Evolutionary conservation across 2,113 vertebrate genomes (phyloP).

Genomic region (Myiozetetes cayanensis): DNA sequence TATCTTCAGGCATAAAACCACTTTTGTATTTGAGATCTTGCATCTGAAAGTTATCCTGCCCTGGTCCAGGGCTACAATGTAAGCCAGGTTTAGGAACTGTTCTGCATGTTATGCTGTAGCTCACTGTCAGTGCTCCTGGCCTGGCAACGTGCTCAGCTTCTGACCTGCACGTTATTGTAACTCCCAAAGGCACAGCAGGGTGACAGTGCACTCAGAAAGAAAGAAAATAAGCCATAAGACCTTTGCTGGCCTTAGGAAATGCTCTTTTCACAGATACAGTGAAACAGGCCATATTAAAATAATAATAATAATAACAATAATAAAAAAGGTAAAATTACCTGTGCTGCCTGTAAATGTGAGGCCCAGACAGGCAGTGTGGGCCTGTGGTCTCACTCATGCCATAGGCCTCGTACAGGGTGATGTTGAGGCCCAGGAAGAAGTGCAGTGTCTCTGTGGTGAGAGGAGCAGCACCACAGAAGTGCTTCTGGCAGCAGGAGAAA

Average conservation of each 20-base stretch:
- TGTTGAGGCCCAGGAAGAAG: constrained; percentile 87
- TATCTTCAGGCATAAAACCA: neutral
- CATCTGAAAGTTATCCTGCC: neutral
- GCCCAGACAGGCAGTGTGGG: constrained; percentile 86
- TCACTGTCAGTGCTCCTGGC: neutral
- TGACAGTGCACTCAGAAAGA: neutral
- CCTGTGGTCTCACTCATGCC: constrained; percentile 90
- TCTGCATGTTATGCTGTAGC: neutral
- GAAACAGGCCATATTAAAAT: neutral
- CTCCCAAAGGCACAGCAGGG: neutral
- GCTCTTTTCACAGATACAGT: neutral
- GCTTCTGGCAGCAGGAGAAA: constrained; percentile 82
- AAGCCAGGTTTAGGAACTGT: neutral
- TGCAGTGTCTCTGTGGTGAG: constrained; percentile 77
- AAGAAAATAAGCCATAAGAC: neutral
- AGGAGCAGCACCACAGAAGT: constrained; percentile 85
- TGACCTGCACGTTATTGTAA: neutral
- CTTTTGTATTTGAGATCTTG: neutral
- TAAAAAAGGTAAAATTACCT: constrained; percentile 67
- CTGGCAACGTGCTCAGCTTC: accelerated
- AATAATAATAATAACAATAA: neutral
- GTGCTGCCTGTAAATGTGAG: constrained; percentile 73
- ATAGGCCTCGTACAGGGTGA: constrained; percentile 83
- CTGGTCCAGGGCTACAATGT: neutral
- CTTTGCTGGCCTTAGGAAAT: neutral